These are phyloP conservation scores for Pseudotriccus pelzelni DNA, from an alignment of 2,797 vertebrate genomes.

Conservation along the genomic window DNA sequence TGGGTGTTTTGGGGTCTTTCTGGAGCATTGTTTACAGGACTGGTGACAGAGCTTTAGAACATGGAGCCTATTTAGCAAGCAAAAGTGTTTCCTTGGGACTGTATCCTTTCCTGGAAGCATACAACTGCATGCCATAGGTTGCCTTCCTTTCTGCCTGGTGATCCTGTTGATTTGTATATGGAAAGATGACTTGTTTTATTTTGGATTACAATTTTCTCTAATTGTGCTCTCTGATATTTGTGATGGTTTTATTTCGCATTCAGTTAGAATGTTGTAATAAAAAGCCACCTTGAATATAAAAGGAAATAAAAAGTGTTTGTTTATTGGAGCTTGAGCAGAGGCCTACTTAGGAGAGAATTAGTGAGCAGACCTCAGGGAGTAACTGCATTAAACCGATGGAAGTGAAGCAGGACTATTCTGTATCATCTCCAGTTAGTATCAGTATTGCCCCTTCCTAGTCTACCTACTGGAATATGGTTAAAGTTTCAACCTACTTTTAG, in stretches of 20 bases:
- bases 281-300: constrained; percentile 11
- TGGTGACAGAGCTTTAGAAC: neutral
- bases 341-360: neutral
- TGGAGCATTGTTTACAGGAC: neutral
- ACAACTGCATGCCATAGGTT: neutral
- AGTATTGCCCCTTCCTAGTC: neutral
- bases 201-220: neutral
- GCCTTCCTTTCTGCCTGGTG: neutral
- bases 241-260: constrained; percentile 5
- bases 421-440: neutral
- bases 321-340: neutral
- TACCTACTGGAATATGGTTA: neutral
- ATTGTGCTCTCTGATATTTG: neutral
- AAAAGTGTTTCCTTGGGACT: neutral
- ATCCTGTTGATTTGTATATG: neutral
- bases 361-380: neutral
- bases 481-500: neutral
- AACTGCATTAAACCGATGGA: neutral
- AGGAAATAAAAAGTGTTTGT: neutral
- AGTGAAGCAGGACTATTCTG: neutral
- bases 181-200: neutral
- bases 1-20: neutral
- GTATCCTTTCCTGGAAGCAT: neutral
- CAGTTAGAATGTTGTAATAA: neutral
- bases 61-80: neutral